Evolutionary conservation across 2,888 invertebrate species (phyloP).

Genomic region (Calephelis perditalis): DNA sequence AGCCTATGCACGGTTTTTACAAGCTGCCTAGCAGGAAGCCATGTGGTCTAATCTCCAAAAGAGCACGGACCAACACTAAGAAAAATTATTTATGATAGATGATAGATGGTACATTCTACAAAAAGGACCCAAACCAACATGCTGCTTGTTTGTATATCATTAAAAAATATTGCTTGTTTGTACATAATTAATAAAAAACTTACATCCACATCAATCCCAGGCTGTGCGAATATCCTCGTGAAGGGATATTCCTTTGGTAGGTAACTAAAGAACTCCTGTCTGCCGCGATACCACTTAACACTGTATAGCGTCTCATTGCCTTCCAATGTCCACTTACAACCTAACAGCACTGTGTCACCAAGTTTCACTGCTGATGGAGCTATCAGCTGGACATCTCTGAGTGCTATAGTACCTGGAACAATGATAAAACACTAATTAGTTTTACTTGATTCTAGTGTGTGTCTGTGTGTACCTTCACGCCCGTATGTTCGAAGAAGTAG

Average conservation of each 20-base stretch:
- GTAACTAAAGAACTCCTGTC: slow-evolving; percentile 87
- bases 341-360: slow-evolving; percentile 84
- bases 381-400: slow-evolving; percentile 82
- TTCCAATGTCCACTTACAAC: slow-evolving; percentile 85
- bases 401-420: slow-evolving; percentile 75
- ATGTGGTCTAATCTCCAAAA: too few relatives aligned
- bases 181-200: slow-evolving; percentile 55
- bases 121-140: too few relatives aligned
- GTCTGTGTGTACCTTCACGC: too few relatives aligned
- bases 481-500: too few relatives aligned
- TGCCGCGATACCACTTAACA: slow-evolving; percentile 89
- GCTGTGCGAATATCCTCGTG: slow-evolving; percentile 84
- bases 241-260: slow-evolving; percentile 88
- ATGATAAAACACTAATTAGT: slow-evolving; percentile 26
- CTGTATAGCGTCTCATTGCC: slow-evolving; percentile 85
- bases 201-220: slow-evolving; percentile 84
- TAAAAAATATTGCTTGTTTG: too few relatives aligned
- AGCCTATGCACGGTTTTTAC: too few relatives aligned
- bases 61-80: too few relatives aligned
- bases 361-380: slow-evolving; percentile 85
- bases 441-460: too few relatives aligned
- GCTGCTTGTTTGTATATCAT: too few relatives aligned
- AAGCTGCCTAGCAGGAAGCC: too few relatives aligned
- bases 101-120: too few relatives aligned
- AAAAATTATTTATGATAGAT: too few relatives aligned